Conservation (phyloP, 2,797 vertebrate species). For the Gorsachius magnificus region DNA sequence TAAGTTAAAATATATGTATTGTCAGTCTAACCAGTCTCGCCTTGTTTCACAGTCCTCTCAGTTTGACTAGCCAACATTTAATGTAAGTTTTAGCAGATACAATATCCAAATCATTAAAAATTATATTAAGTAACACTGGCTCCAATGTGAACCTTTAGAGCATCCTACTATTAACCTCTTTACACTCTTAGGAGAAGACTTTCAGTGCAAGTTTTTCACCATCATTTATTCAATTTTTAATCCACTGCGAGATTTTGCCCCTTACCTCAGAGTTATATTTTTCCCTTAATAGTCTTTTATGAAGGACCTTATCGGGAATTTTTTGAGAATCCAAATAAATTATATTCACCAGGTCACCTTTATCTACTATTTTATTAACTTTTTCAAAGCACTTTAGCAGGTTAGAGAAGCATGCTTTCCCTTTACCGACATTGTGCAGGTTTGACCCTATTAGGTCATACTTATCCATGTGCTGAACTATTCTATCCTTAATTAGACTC, state of each 20-base stretch:
- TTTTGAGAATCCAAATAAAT: conserved; percentile 24
- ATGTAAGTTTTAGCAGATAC: not conserved
- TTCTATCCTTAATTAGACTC: conserved; percentile 17
- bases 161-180: not conserved
- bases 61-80: not conserved
- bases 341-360: conserved; percentile 1
- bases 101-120: not conserved
- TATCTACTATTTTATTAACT: conserved; percentile 50
- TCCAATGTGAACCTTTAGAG: not conserved
- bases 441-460: conserved; percentile 32
- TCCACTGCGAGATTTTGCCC: not conserved
- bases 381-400: conserved; percentile 1
- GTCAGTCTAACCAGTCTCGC: not conserved
- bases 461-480: not conserved
- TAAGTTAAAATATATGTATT: not conserved
- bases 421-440: not conserved
- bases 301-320: not conserved
- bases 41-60: not conserved
- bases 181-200: not conserved
- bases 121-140: not conserved
- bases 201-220: not conserved
- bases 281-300: not conserved
- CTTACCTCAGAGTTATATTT: conserved; percentile 7
- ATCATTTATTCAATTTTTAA: conserved; percentile 9
- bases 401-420: not conserved